Evolutionary conservation across 2,113 vertebrate genomes (phyloP).

Genomic region (Mustelus asterias): DNA sequence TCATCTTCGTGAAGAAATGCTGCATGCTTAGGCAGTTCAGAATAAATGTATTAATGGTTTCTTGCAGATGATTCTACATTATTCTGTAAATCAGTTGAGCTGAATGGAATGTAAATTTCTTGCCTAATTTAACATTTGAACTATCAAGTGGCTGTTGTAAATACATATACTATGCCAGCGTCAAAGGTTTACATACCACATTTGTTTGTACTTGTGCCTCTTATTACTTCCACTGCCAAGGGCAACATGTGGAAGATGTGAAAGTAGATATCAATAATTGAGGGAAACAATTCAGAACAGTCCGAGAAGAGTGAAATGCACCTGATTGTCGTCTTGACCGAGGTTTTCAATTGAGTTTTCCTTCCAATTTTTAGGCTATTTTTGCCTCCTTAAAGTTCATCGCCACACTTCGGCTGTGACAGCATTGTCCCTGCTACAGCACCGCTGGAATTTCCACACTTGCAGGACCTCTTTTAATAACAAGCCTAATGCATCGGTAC

Average conservation of each 20-base stretch:
- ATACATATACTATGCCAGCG: neutral
- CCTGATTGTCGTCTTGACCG: neutral
- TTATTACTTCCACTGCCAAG: neutral
- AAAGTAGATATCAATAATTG: neutral
- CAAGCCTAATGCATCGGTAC: neutral
- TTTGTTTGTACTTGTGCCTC: neutral
- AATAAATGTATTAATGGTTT: neutral
- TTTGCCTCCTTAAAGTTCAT: neutral
- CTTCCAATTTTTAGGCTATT: neutral
- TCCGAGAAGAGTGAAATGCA: too few relatives aligned
- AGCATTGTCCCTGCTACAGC: neutral
- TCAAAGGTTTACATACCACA: neutral
- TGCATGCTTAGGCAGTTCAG: neutral
- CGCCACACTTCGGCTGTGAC: neutral
- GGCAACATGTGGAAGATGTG: neutral
- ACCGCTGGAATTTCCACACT: neutral
- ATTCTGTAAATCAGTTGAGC: slow-evolving; percentile 12
- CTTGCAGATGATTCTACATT: neutral
- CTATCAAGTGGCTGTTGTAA: neutral
- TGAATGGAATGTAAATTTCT: neutral
- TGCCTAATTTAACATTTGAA: neutral
- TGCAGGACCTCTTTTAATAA: neutral
- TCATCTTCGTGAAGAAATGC: slow-evolving; percentile 5
- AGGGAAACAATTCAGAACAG: neutral
- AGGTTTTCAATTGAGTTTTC: neutral